phyloP scores from a whole-genome alignment of 2,888 invertebrate genomes.

The Acanthacorydalis orientalis region DNA sequence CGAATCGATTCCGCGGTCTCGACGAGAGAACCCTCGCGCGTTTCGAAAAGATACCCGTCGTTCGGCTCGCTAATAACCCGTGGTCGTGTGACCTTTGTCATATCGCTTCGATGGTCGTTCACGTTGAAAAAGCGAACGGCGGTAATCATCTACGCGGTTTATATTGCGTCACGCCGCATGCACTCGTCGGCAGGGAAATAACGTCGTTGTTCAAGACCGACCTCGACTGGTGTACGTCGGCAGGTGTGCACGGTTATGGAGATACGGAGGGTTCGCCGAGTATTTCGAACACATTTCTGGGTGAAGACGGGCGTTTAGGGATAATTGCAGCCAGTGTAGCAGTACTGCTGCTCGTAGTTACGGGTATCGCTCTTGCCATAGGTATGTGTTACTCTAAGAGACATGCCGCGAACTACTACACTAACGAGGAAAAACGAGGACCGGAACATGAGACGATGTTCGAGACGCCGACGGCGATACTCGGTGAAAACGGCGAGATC shows the following conservation, averaged over 20 bases:
- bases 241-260: background rate
- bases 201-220: constrained; percentile 22
- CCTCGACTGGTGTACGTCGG: constrained; percentile 28
- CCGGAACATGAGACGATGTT: constrained; percentile 25
- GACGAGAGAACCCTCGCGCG: constrained; percentile 37
- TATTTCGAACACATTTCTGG: constrained; percentile 14
- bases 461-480: constrained; percentile 24
- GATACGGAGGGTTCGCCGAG: constrained; percentile 10
- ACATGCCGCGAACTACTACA: constrained; percentile 59
- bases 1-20: constrained; percentile 49
- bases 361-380: constrained; percentile 25
- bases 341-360: constrained; percentile 32
- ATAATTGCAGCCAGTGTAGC: constrained; percentile 37
- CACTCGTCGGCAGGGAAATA: constrained; percentile 30
- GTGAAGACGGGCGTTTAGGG: constrained; percentile 37
- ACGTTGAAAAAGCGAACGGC: constrained; percentile 33
- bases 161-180: constrained; percentile 39
- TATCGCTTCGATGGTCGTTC: constrained; percentile 29
- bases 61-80: constrained; percentile 41
- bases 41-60: constrained; percentile 35
- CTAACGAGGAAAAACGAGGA: constrained; percentile 50
- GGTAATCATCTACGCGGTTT: constrained; percentile 33
- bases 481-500: constrained; percentile 31
- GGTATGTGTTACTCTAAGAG: constrained; percentile 50
- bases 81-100: constrained; percentile 54